Base-by-base conservation (phyloP, 2,888 invertebrate genomes). In the Dryomyza anilis region DNA sequence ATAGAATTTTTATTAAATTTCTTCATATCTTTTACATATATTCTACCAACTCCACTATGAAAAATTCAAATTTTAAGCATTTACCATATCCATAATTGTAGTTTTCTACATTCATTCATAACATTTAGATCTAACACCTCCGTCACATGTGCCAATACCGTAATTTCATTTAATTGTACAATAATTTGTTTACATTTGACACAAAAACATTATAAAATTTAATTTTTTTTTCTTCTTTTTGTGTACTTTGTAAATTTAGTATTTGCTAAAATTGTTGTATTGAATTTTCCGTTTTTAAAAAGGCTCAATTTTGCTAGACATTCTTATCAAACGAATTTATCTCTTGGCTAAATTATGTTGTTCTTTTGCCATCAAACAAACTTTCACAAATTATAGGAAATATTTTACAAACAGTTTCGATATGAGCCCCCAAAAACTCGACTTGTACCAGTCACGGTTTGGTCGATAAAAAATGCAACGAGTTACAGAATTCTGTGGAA, bases 381-480 rank as follows among this genome's bases (percentile, higher is more conserved):
- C 27, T 25, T 14, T 3, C 23, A 21, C 1, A 30, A 23, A 39
- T 36, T 14, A 61, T 39, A 48, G 16, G 7, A 16, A 14, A 29
- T n/a, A 43, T 12, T 23, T 27, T 43, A 21, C 56, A 21, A 56
- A 25, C 19, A 23, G 21, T 30, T 19, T 19, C 58, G 21, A 58
- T 25, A 58, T 29, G 16, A 19, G 12, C 29, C 29, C 19, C 21
- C 16, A 21, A 33, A 39, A 23, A n/a, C n/a, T n/a, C n/a, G n/a
- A n/a, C 29, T n/a, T n/a, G 50, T 45, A 30, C 25, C 33, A 58
- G 46, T 30, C 25, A 39, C 61, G 39, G 60, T 60, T 60, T 60
- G 60, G 50, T 60, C 60, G 60, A 60, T 60, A 60, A 30, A 16
- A 50, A n/a, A n/a, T n/a, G n/a, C n/a, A n/a, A n/a, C n/a, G n/a